Evolutionary conservation across 2,888 invertebrate genomes (phyloP).

Genomic region (Hecatera dysodea): DNA sequence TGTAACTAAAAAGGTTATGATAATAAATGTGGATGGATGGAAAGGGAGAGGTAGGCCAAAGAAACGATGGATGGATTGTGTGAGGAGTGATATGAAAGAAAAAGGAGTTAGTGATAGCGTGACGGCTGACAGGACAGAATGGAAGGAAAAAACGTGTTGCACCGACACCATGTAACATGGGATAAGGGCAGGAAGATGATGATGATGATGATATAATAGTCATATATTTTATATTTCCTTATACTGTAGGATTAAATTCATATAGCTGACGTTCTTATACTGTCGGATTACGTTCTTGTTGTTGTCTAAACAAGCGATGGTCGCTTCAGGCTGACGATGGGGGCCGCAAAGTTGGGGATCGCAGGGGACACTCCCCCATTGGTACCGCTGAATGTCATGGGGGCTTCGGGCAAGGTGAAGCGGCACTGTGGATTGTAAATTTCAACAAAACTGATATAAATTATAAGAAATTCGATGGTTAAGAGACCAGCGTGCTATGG

Average conservation of each 20-base stretch:
- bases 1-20: no score
- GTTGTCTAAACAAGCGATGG: slow-evolving; percentile 80
- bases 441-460: neutral
- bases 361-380: slow-evolving; percentile 71
- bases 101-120: no score
- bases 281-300: neutral
- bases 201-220: no score
- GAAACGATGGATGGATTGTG: no score
- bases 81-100: no score
- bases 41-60: no score
- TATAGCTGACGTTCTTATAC: neutral
- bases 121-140: no score
- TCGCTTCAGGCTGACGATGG: slow-evolving; percentile 82
- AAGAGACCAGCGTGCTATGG: neutral
- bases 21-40: no score
- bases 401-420: slow-evolving; percentile 60
- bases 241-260: neutral
- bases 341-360: slow-evolving; percentile 76
- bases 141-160: no score
- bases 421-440: slow-evolving; percentile 50
- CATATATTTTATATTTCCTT: no score
- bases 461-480: neutral
- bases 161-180: no score
- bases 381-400: slow-evolving; percentile 57
- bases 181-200: no score